phyloP scores from a whole-genome alignment of 2,797 vertebrate genomes.

The Pseudomugil gertrudae region DNA sequence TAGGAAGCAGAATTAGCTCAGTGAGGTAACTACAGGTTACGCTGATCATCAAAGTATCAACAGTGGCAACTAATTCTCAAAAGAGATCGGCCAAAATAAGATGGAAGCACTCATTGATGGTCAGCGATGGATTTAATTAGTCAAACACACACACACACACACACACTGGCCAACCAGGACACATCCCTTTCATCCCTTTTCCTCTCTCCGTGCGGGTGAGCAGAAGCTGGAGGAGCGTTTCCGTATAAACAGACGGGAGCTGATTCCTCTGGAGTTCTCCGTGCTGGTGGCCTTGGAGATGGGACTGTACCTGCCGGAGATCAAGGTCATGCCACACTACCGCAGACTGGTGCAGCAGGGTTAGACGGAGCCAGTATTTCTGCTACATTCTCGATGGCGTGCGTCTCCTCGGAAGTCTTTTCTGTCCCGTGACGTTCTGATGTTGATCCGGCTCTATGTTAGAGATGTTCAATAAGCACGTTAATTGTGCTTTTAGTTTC shows the following conservation, averaged over 20 bases:
- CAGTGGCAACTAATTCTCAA: constrained; percentile 6
- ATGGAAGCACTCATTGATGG: too few species aligned
- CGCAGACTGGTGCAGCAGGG: constrained; percentile 92
- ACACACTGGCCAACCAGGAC: background rate
- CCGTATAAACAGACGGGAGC: constrained; percentile 92
- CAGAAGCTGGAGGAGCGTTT: constrained; percentile 98
- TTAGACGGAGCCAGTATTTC: constrained; percentile 62
- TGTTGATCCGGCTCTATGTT: constrained; percentile 74
- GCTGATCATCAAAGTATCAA: background rate
- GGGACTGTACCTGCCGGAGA: constrained; percentile 94
- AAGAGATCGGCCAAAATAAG: background rate
- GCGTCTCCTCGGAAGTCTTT: constrained; percentile 43
- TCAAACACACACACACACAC: background rate
- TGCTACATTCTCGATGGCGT: constrained; percentile 33
- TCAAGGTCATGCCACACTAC: constrained; percentile 97
- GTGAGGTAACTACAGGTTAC: too few species aligned
- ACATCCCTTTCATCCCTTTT: too few species aligned
- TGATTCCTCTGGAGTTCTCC: constrained; percentile 93
- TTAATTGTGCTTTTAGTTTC: constrained; percentile 63
- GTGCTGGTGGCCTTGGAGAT: constrained; percentile 98
- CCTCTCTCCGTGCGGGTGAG: background rate
- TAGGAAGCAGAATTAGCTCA: too few species aligned
- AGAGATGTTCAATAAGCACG: constrained; percentile 75
- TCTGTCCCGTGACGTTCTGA: constrained; percentile 41
- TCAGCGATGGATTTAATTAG: too few species aligned